Base-by-base conservation (phyloP, 2,113 vertebrate genomes). In the Salvelinus sp. region DNA sequence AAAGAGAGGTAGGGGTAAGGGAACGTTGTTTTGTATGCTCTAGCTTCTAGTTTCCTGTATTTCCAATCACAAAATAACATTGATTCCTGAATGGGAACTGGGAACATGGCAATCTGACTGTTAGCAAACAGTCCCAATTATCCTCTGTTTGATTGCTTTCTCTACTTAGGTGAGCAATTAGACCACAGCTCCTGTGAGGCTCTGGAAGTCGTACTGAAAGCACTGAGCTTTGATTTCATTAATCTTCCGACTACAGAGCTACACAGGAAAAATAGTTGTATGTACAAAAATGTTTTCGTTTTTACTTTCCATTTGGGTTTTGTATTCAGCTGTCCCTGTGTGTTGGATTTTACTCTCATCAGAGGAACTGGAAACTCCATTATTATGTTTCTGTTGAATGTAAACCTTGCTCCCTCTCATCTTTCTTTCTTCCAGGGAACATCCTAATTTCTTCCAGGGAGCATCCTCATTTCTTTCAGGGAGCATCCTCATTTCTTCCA, bases 211-310 rank as follows among this genome's bases (percentile, higher is more conserved):
- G 84, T 94, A 83, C 88, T 94, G 83, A 93, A 93, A 92, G 91
- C 87, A 73, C 83, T 93, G 79, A 90, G 87, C 86, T 94, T 94
- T 91, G 91, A 94, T 89, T 91, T 91, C 85, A 93, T 94, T 87
- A 92, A 91, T 91, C 90, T 94, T 81, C 92, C 88, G 87, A 90
- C 88, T 79, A 85, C 93, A 4, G 87, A 90, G 85, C 90, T 94
- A 82, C 91, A 94, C 91, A 94, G 69, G 93, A 94, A 91, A 93
- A 94, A 90, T 88, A 91, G 92, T 90, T 90, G 88, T 87, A 89
- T 87, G 88, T 88, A 82, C 76, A 88, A 86, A 87, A 86, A 77
- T 83, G 85, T 79, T 82, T 87, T 90, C 25, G 13, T 20, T 66
- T 66, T 66, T 27, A 14, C 14, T 85, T 79, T 81, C 76, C 86